A percentile compares a stretch with the other conserved stretches of the same genome.
Conservation (phyloP, 2,797 vertebrate species). For the Trematomus bernacchii region DNA sequence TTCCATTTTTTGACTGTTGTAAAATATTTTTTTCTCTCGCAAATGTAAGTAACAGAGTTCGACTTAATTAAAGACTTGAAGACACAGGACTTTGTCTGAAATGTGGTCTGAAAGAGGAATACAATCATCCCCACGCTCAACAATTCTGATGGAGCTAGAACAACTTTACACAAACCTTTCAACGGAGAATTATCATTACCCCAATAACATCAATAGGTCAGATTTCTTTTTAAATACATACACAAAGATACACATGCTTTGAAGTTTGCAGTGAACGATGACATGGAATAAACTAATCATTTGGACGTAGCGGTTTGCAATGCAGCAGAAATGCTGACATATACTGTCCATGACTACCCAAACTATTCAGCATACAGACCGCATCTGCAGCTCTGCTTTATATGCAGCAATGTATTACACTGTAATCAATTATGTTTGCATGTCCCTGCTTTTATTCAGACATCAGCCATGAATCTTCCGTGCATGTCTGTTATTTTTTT, state of each 20-base stretch:
- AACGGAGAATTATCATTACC: conserved; percentile 2
- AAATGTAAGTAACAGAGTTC: too few species aligned
- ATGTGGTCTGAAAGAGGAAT: conserved; percentile 5
- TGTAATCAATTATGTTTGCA: conserved; percentile 8
- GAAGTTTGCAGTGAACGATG: background rate
- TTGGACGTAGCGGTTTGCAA: background rate
- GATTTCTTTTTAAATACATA: background rate
- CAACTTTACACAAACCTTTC: background rate
- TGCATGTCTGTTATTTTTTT: background rate
- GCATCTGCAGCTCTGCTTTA: conserved; percentile 8
- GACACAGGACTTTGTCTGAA: background rate
- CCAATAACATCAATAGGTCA: conserved; percentile 12
- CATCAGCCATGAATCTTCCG: background rate
- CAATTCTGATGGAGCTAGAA: background rate
- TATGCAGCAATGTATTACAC: background rate
- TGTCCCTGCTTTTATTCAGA: conserved; percentile 22
- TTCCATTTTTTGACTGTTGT: too few species aligned
- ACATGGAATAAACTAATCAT: background rate
- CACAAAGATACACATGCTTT: background rate
- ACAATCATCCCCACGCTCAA: background rate
- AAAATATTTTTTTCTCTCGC: too few species aligned
- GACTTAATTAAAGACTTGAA: too few species aligned
- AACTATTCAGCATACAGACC: conserved; percentile 13
- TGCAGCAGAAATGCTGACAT: background rate
- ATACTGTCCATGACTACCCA: background rate